Percentiles rank a stretch among this genome's conserved stretches.
phyloP scores from a whole-genome alignment of 2,113 vertebrate genomes.

The Rhegmatorhina hoffmannsi region DNA sequence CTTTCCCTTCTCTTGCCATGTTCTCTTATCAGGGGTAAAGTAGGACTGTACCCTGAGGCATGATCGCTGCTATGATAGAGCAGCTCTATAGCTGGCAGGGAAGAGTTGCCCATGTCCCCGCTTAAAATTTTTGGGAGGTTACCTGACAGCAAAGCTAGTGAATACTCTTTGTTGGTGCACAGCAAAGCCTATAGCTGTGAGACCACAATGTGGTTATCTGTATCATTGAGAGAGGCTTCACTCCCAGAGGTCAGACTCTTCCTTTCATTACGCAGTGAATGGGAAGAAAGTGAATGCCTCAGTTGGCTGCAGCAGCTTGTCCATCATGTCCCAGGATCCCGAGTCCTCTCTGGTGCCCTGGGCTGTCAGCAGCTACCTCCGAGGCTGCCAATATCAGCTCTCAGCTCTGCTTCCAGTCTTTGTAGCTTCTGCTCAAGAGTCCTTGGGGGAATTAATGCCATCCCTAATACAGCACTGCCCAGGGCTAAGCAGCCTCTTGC shows the following conservation, averaged over 20 bases:
- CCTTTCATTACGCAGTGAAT: not conserved
- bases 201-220: not conserved
- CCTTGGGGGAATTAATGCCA: not conserved
- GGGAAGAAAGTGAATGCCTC: not conserved
- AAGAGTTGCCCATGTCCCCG: not conserved
- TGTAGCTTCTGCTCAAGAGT: not conserved
- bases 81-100: not conserved
- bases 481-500: slow-evolving; percentile 17
- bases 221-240: not conserved
- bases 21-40: not conserved
- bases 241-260: not conserved
- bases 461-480: slow-evolving; percentile 20
- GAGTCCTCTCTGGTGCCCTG: not conserved
- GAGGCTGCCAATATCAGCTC: not conserved
- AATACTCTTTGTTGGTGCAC: not conserved
- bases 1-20: not conserved
- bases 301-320: not conserved
- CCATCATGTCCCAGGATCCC: fast-evolving
- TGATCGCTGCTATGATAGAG: not conserved
- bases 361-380: not conserved
- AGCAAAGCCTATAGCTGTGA: not conserved
- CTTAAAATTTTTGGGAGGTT: not conserved
- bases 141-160: not conserved
- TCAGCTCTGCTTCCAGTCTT: slow-evolving; percentile 7
- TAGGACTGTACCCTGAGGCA: not conserved